Percentiles rank a stretch among this genome's conserved stretches.
These are phyloP conservation scores for Amniataba percoides DNA, from an alignment of 2,797 vertebrate genomes.

Conservation along the genomic window DNA sequence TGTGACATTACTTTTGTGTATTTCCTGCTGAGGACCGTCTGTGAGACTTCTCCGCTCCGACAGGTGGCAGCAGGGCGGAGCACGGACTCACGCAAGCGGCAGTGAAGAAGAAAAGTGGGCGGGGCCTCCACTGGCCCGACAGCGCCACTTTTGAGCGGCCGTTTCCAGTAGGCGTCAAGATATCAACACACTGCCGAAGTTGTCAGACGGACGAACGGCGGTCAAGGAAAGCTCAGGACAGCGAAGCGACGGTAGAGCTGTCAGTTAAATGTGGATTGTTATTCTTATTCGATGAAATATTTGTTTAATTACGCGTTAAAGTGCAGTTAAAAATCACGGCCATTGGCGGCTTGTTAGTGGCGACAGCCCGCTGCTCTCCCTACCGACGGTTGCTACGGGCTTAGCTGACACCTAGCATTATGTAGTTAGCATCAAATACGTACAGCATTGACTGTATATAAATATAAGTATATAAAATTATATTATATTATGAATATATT, in stretches of 20 bases:
- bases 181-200: not conserved
- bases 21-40: too few species aligned
- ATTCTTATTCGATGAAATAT: not conserved
- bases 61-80: slow-evolving; percentile 50
- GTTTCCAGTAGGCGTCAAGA: not conserved
- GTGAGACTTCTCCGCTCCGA: not conserved
- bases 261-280: slow-evolving; percentile 11
- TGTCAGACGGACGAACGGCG: not conserved
- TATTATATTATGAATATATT: too few species aligned
- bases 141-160: slow-evolving; percentile 76
- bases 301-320: not conserved
- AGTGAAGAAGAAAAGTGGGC: slow-evolving; percentile 35
- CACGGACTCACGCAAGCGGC: rapidly evolving
- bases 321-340: not conserved
- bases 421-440: not conserved
- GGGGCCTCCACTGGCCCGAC: slow-evolving; percentile 9
- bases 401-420: slow-evolving; percentile 33
- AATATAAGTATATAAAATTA: too few species aligned
- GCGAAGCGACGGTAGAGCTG: not conserved
- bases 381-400: slow-evolving; percentile 56
- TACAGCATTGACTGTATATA: too few species aligned
- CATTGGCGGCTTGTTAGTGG: not conserved
- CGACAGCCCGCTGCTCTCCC: too few species aligned
- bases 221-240: not conserved
- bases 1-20: too few species aligned